These are phyloP conservation scores for Upupa epops DNA, from an alignment of 2,113 vertebrate genomes.

Conservation along the genomic window DNA sequence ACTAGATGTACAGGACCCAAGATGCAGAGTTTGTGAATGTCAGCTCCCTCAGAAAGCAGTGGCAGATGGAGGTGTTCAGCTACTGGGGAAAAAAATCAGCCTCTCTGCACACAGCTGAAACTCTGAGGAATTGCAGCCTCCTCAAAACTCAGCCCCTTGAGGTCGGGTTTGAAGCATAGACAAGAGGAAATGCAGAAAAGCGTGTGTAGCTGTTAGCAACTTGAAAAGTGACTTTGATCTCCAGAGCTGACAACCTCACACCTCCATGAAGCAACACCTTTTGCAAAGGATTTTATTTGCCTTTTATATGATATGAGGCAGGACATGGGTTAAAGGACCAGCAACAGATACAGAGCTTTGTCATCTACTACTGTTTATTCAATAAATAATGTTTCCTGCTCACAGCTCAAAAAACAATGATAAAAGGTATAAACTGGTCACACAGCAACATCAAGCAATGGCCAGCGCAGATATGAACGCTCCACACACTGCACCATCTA, in stretches of 20 bases:
- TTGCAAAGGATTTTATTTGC: not conserved
- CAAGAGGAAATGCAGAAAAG: not conserved
- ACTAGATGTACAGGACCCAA: not conserved
- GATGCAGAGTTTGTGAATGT: not conserved
- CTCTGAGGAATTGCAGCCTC: not conserved
- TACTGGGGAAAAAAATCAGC: not conserved
- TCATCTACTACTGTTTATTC: not conserved
- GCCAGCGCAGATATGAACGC: not conserved
- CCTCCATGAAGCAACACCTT: not conserved
- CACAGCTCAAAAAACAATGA: not conserved
- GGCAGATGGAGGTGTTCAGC: not conserved
- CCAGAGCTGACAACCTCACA: not conserved
- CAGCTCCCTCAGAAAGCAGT: not conserved
- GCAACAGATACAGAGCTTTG: not conserved
- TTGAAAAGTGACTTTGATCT: slow-evolving; percentile 1
- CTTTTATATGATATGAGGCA: not conserved
- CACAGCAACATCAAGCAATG: accelerated
- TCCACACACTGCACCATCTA: accelerated
- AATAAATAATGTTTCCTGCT: not conserved
- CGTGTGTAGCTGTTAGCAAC: not conserved
- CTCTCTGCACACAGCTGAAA: not conserved
- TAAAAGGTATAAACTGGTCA: not conserved
- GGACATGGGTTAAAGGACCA: not conserved
- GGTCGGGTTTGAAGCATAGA: not conserved
- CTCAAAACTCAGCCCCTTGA: not conserved